Evolutionary conservation across 2,797 vertebrate genomes (phyloP), one percentile per base, ranked within the genome.

Genomic region (Coregonus suidteri): DNA sequence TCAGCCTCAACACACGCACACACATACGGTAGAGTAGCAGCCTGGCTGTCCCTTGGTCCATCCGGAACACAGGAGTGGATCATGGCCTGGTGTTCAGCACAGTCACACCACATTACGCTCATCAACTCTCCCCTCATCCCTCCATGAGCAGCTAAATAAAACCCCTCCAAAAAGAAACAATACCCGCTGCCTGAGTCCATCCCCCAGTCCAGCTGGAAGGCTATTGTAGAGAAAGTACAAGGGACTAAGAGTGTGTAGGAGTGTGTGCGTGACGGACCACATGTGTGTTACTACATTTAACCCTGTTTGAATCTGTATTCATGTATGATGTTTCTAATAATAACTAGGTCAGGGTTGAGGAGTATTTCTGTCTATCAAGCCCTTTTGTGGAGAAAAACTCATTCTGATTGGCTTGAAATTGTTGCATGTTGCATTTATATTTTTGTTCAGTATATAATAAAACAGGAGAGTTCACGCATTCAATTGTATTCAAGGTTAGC

Each of bases 141-240:
- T 69, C 51, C 53, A 11, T 81, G 37, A 79, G n/a, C 0, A 37
- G 70, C 47, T 30, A 72, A 53, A 47, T 47, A n/a, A 89, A 88
- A 83, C 51, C 64, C 59, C 75, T 84, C 16, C 30, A n/a, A 83
- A 83, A 90, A 89, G 80, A 90, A 91, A 80, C 69, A 76, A 83
- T 86, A 80, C 3, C 25, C 74, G 59, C 75, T 86, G 77, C 77
- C 81, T 79, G 83, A 85, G 87, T 85, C 56, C 35, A n/a, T 53
- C 68, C 35, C 68, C 79, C 35, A 62, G 79, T 82, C 82, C 79
- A 81, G 83, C 84, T 83, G 75, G 74, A 86, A 72, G 77, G 52
- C 72, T 80, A 75, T 79, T 15, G 18, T 75, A 78, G 47, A 78
- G 41, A 80, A 64, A 53, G 64, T 76, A 72, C 82, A 76, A 80